Evolutionary conservation across 2,797 vertebrate genomes (phyloP).

Genomic region (Rhinoraja longicauda): DNA sequence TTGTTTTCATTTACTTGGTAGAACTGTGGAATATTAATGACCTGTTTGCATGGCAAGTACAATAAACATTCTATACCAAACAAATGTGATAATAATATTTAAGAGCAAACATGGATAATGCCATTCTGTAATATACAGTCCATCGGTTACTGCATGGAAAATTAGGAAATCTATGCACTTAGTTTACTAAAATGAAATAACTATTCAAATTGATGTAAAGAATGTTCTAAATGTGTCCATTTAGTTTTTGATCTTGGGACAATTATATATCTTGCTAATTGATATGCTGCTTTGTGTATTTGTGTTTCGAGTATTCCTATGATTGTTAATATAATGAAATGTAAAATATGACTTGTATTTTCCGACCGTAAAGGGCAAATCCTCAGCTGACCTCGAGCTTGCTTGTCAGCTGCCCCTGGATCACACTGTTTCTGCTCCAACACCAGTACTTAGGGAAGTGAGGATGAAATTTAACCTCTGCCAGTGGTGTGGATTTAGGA

Average conservation of each 20-base stretch:
- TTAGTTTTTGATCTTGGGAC: not conserved
- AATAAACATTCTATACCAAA: not conserved
- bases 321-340: not conserved
- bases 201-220: not conserved
- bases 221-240: not conserved
- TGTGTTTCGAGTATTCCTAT: not conserved
- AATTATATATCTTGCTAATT: not conserved
- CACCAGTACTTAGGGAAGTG: too few relatives aligned
- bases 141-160: not conserved
- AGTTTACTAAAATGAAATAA: not conserved
- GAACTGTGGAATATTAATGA: not conserved
- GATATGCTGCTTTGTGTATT: not conserved
- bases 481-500: too few relatives aligned
- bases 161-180: not conserved
- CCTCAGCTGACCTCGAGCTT: too few relatives aligned
- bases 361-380: not conserved
- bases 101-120: not conserved
- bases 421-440: too few relatives aligned
- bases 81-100: not conserved
- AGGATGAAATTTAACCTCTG: too few relatives aligned
- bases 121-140: not conserved
- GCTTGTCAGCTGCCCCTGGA: too few relatives aligned
- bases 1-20: slow-evolving; percentile 6
- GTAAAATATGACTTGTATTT: not conserved
- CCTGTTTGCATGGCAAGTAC: not conserved